Conservation (phyloP, 1,140 invertebrate species). For the Phenacoccus solenopsis region DNA sequence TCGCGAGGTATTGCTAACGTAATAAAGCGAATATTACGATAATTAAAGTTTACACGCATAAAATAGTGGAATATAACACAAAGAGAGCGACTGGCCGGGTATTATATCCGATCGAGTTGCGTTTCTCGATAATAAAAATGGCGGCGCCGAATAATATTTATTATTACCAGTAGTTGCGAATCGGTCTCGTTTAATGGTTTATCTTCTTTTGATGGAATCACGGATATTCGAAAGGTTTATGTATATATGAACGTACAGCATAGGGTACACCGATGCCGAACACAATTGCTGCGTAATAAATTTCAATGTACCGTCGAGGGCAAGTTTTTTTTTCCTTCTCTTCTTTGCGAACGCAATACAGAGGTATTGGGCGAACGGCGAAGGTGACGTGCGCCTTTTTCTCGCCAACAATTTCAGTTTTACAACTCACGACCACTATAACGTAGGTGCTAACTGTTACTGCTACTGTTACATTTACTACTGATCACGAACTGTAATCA, state of each 20-base stretch:
- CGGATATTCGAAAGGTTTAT: neutral
- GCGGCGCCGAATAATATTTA: neutral
- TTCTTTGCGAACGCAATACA: neutral
- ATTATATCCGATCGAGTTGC: neutral
- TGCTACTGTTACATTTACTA: conserved; percentile 2
- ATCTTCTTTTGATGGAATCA: conserved; percentile 2
- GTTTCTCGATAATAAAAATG: neutral
- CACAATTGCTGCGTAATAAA: neutral
- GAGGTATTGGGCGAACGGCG: neutral
- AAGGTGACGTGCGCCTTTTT: conserved; percentile 1
- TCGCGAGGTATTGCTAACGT: too few species aligned
- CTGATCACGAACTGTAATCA: conserved; percentile 1
- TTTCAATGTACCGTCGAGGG: neutral
- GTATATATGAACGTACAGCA: neutral
- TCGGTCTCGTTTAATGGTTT: conserved; percentile 1
- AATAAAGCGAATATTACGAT: too few species aligned
- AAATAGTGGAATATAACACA: too few species aligned
- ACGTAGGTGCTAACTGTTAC: neutral
- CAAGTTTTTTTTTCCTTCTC: neutral
- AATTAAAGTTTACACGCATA: too few species aligned
- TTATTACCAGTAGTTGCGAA: neutral
- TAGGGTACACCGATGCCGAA: neutral
- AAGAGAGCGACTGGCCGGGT: neutral
- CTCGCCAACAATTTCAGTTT: neutral
- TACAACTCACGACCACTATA: conserved; percentile 1